Evolutionary conservation across 2,888 invertebrate genomes (phyloP).

Genomic region (Chalcis sispes): DNA sequence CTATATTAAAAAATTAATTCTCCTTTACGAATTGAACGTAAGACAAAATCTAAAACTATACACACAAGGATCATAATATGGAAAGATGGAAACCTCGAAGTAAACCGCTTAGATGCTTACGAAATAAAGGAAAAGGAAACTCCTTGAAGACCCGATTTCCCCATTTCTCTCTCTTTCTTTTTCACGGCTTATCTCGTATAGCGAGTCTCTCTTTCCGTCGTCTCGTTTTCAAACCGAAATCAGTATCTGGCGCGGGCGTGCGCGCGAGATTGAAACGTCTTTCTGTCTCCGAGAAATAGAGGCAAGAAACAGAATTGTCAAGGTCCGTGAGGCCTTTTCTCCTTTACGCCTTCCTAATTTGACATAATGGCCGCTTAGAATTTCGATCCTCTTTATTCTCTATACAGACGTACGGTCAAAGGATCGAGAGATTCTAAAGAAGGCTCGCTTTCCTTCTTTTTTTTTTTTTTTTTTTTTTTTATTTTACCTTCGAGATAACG

Average conservation of each 20-base stretch:
- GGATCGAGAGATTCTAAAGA: conserved; percentile 36
- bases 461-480: conserved; percentile 1
- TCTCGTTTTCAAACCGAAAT: conserved; percentile 33
- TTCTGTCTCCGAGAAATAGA: background rate
- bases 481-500: conserved; percentile 27
- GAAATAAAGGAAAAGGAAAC: conserved; percentile 2
- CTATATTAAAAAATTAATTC: background rate
- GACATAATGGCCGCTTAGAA: conserved; percentile 60
- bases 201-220: conserved; percentile 11
- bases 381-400: conserved; percentile 47
- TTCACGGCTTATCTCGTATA: conserved; percentile 33
- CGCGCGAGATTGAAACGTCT: conserved; percentile 50
- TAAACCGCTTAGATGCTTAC: conserved; percentile 41
- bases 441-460: conserved; percentile 36
- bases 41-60: background rate
- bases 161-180: no score
- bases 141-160: conserved; percentile 14
- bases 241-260: conserved; percentile 12
- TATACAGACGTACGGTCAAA: background rate
- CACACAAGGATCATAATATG: background rate
- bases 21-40: background rate
- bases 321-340: background rate
- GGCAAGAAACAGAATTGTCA: background rate
- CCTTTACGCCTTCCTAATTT: conserved; percentile 62
- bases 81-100: conserved; percentile 30